Evolutionary conservation across 2,113 vertebrate species (phyloP).

Genomic region (Colius striatus): DNA sequence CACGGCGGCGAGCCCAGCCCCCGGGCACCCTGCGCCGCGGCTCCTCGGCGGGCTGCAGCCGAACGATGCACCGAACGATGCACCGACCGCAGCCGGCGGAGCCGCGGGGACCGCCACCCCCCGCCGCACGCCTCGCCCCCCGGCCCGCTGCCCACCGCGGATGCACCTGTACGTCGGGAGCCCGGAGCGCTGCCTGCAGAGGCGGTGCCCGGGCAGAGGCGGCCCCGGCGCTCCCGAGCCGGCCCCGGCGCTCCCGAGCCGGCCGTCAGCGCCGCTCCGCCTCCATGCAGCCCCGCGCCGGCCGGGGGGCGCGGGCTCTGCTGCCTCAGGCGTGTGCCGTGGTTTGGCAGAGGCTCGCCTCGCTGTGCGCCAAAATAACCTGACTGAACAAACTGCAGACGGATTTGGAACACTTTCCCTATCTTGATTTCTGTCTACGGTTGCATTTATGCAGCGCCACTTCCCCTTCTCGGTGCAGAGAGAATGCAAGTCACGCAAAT

Average conservation of each 20-base stretch:
- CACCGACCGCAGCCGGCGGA: too few species aligned
- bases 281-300: fast-evolving
- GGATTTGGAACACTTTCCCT: not conserved
- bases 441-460: not conserved
- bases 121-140: too few species aligned
- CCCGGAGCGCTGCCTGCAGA: too few species aligned
- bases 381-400: not conserved
- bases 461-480: not conserved
- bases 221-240: not conserved
- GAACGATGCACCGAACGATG: not conserved
- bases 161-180: not conserved
- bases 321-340: not conserved
- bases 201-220: too few species aligned
- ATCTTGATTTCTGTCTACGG: not conserved
- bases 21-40: too few species aligned
- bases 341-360: not conserved
- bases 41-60: not conserved
- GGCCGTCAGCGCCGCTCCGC: fast-evolving
- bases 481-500: not conserved
- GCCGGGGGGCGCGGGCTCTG: not conserved
- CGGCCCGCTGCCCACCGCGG: not conserved
- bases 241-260: not conserved
- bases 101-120: not conserved
- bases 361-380: fast-evolving
- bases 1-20: too few species aligned